A percentile compares a stretch with the other conserved stretches of the same genome.
phyloP scores from a whole-genome alignment of 2,797 vertebrate genomes.

The Champsocephalus gunnari region DNA sequence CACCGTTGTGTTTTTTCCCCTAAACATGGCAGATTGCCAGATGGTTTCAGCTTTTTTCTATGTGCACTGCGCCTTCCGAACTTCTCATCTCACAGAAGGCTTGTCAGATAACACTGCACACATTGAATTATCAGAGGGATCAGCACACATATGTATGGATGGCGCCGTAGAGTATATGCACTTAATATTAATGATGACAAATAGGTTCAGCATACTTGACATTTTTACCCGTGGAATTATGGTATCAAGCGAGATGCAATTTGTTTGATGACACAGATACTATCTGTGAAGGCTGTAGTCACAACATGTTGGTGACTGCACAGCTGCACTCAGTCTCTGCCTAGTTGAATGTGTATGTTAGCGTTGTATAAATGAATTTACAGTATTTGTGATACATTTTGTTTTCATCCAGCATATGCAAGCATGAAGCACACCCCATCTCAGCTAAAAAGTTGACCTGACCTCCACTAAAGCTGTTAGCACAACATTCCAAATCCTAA shows the following conservation, averaged over 20 bases:
- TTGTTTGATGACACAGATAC: background rate
- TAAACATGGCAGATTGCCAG: too few relatives aligned
- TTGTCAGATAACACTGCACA: background rate
- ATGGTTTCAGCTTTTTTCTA: too few relatives aligned
- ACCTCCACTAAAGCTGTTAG: slow-evolving; percentile 38
- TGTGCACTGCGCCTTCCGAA: background rate
- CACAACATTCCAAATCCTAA: slow-evolving; percentile 52
- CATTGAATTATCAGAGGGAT: slow-evolving; percentile 10
- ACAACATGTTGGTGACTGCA: background rate
- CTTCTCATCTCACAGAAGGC: background rate
- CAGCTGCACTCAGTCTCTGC: background rate
- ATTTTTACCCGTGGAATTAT: slow-evolving; percentile 10
- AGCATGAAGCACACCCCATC: background rate
- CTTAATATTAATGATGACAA: slow-evolving; percentile 10
- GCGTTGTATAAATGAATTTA: slow-evolving; percentile 3
- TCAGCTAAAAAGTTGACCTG: slow-evolving; percentile 35
- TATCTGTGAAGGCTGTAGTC: background rate
- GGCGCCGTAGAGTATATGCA: too few relatives aligned
- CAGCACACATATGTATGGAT: background rate
- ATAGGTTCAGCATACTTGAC: background rate
- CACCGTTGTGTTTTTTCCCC: background rate
- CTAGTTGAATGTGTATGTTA: background rate
- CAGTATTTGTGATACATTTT: slow-evolving; percentile 5
- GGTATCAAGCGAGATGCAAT: background rate
- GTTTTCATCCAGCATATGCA: slow-evolving; percentile 23